phyloP scores from a whole-genome alignment of 2,113 vertebrate genomes.

The Corvus moneduloides region DNA sequence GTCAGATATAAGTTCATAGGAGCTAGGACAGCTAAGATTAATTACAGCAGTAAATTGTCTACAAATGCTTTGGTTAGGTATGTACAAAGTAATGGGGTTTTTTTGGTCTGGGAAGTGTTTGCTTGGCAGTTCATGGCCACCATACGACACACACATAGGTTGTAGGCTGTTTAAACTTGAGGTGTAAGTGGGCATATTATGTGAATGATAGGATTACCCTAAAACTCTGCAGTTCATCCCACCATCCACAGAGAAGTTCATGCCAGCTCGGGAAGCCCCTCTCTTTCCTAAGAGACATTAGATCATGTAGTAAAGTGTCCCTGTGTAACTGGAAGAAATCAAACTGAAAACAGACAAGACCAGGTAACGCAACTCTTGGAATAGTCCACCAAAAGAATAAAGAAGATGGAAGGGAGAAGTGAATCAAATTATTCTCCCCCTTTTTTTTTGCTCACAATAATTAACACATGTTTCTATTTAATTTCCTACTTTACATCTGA shows the following conservation, averaged over 20 bases:
- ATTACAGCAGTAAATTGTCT: constrained; percentile 14
- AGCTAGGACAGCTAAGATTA: constrained; percentile 34
- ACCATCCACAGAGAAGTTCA: not conserved
- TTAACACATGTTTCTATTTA: not conserved
- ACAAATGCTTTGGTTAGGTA: constrained; percentile 4
- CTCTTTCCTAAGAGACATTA: not conserved
- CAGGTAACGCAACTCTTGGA: not conserved
- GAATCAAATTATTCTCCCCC: not conserved
- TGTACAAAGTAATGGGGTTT: not conserved
- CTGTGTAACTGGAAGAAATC: not conserved
- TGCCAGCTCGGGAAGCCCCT: not conserved
- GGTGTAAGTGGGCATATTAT: not conserved
- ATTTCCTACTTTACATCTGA: not conserved
- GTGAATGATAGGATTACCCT: not conserved
- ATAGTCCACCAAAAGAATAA: not conserved
- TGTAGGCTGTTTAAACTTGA: not conserved
- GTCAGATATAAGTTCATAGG: constrained; percentile 12
- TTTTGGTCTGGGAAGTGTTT: constrained; percentile 9
- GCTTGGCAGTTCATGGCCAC: not conserved
- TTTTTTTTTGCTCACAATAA: not conserved
- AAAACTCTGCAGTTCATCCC: not conserved
- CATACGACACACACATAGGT: not conserved
- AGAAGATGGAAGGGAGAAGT: not conserved
- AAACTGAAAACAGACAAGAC: not conserved
- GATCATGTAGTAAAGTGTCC: not conserved